phyloP scores from a whole-genome alignment of 2,113 vertebrate species.

The Notarius quadriscutis region DNA sequence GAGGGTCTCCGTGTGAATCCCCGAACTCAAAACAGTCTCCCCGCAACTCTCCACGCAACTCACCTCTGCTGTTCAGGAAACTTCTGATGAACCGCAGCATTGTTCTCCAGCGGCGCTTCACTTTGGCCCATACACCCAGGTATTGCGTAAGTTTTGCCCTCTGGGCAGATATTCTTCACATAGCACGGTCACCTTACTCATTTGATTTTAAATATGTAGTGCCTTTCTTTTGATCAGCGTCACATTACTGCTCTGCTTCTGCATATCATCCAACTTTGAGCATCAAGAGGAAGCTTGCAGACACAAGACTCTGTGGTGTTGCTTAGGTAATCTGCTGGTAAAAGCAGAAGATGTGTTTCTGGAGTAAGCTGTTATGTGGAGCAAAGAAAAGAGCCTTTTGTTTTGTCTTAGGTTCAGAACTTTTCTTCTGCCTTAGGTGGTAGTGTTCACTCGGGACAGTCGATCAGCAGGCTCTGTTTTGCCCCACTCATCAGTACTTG shows the following conservation, averaged over 20 bases:
- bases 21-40: slow-evolving; percentile 73
- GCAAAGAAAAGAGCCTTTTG: slow-evolving; percentile 61
- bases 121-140: slow-evolving; percentile 87
- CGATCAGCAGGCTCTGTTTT: slow-evolving; percentile 24
- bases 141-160: slow-evolving; percentile 59
- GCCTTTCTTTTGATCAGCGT: slow-evolving; percentile 6
- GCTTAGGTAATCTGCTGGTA: slow-evolving; percentile 60
- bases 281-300: slow-evolving; percentile 36
- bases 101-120: slow-evolving; percentile 85
- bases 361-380: slow-evolving; percentile 2
- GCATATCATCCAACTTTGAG: slow-evolving; percentile 36
- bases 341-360: slow-evolving; percentile 19
- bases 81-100: slow-evolving; percentile 80
- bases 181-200: neutral
- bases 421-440: slow-evolving; percentile 63
- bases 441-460: slow-evolving; percentile 18
- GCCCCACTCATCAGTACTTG: neutral
- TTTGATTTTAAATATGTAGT: slow-evolving; percentile 11
- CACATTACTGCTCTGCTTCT: slow-evolving; percentile 52
- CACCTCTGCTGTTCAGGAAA: slow-evolving; percentile 82
- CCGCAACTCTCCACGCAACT: slow-evolving; percentile 69
- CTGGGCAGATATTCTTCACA: neutral
- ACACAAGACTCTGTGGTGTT: slow-evolving; percentile 34
- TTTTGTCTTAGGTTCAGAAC: slow-evolving; percentile 61
- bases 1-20: slow-evolving; percentile 66